A percentile compares a stretch with the other conserved stretches of the same genome.
phyloP scores from a whole-genome alignment of 2,888 invertebrate species.

The Acrobasis suavella region DNA sequence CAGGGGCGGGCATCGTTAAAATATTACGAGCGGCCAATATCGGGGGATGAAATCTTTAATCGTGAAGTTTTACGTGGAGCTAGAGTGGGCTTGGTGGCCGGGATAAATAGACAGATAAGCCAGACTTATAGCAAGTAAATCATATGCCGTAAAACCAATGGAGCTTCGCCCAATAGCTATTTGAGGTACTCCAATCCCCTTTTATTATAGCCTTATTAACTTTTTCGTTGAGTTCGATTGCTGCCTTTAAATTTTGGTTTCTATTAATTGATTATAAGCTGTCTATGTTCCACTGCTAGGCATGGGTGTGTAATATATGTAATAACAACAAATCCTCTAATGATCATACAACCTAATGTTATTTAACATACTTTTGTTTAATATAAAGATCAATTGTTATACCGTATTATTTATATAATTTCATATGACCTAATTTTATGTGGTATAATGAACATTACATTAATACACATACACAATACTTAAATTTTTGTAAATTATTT shows the following conservation, averaged over 20 bases:
- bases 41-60: constrained; percentile 76
- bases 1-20: constrained; percentile 71
- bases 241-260: background rate
- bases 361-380: no score
- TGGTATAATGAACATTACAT: no score
- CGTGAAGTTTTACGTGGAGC: constrained; percentile 65
- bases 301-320: no score
- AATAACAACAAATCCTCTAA: no score
- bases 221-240: background rate
- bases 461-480: no score
- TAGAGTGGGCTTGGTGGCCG: constrained; percentile 51
- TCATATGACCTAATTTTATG: no score
- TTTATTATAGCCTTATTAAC: constrained; percentile 18
- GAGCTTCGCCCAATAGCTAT: constrained; percentile 36
- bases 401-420: no score
- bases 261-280: background rate
- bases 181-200: constrained; percentile 5
- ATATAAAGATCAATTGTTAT: no score
- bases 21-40: constrained; percentile 79
- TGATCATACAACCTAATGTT: no score
- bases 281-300: background rate
- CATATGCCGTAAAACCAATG: constrained; percentile 61
- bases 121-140: constrained; percentile 55
- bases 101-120: constrained; percentile 60
- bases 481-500: no score